Percentiles rank a stretch among this genome's conserved stretches.
Evolutionary conservation across 2,888 invertebrate genomes (phyloP).

Genomic region (Dioctria linearis): DNA sequence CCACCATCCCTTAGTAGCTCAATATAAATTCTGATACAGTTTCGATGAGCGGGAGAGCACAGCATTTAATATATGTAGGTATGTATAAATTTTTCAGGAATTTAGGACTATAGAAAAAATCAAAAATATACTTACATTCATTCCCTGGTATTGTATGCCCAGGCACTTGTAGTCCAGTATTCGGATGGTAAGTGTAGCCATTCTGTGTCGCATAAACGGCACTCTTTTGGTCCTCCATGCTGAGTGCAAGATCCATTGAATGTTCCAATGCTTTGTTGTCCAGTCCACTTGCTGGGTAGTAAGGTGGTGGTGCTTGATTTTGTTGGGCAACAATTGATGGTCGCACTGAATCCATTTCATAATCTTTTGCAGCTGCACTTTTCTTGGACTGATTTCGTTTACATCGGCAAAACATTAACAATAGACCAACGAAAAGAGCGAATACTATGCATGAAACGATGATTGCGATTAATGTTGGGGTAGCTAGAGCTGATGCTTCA

Average conservation of each 20-base stretch:
- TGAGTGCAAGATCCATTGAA: conserved; percentile 87
- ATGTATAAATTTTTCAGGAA: background rate
- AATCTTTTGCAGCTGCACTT: conserved; percentile 86
- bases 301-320: conserved; percentile 90
- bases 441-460: conserved; percentile 87
- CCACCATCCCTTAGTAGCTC: no score
- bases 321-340: conserved; percentile 90
- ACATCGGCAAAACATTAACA: conserved; percentile 89
- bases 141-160: conserved; percentile 81
- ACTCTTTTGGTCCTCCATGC: conserved; percentile 89
- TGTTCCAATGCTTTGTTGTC: conserved; percentile 94
- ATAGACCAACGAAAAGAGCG: conserved; percentile 80
- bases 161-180: conserved; percentile 77
- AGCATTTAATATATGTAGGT: background rate
- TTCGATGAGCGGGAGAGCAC: no score
- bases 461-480: conserved; percentile 84
- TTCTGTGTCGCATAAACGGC: conserved; percentile 87
- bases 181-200: conserved; percentile 88
- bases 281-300: conserved; percentile 89
- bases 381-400: conserved; percentile 87
- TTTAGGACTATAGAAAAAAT: background rate
- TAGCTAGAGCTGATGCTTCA: conserved; percentile 83
- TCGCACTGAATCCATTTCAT: conserved; percentile 90
- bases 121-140: conserved; percentile 79
- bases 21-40: no score